Evolutionary conservation across 2,797 vertebrate species (phyloP).

Genomic region (Ctenochaetus hawaiiensis): DNA sequence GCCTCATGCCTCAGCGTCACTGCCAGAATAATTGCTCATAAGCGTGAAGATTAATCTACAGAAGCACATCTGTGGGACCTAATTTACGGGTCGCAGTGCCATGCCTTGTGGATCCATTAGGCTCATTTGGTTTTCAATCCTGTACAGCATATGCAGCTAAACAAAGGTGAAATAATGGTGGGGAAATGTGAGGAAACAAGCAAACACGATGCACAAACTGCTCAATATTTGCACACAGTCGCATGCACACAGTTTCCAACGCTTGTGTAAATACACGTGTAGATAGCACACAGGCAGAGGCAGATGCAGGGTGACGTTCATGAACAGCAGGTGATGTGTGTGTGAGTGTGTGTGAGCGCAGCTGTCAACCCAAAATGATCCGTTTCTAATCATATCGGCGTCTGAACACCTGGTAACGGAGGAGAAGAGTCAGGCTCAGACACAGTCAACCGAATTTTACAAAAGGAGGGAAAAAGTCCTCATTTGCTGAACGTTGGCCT

Average conservation of each 20-base stretch:
- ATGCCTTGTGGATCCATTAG: slow-evolving; percentile 72
- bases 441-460: slow-evolving; percentile 34
- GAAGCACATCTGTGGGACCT: slow-evolving; percentile 84
- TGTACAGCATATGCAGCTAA: slow-evolving; percentile 60
- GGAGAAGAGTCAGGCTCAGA: slow-evolving; percentile 4
- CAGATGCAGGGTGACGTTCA: background rate
- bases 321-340: background rate
- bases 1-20: slow-evolving; percentile 77
- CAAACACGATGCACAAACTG: slow-evolving; percentile 35
- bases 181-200: slow-evolving; percentile 36
- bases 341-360: background rate
- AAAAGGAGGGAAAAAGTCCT: slow-evolving; percentile 35
- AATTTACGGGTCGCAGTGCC: slow-evolving; percentile 70
- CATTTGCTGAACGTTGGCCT: slow-evolving; percentile 28
- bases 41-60: slow-evolving; percentile 84
- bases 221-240: slow-evolving; percentile 36
- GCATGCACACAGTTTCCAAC: background rate
- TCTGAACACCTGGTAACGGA: slow-evolving; percentile 45
- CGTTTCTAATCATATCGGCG: slow-evolving; percentile 5
- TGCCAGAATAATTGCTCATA: slow-evolving; percentile 79
- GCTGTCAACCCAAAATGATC: background rate
- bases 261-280: slow-evolving; percentile 5
- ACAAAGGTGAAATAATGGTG: slow-evolving; percentile 59
- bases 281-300: background rate
- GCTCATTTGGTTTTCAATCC: slow-evolving; percentile 66